Evolutionary conservation across 2,888 invertebrate genomes (phyloP).

Genomic region (Neoascia interrupta): DNA sequence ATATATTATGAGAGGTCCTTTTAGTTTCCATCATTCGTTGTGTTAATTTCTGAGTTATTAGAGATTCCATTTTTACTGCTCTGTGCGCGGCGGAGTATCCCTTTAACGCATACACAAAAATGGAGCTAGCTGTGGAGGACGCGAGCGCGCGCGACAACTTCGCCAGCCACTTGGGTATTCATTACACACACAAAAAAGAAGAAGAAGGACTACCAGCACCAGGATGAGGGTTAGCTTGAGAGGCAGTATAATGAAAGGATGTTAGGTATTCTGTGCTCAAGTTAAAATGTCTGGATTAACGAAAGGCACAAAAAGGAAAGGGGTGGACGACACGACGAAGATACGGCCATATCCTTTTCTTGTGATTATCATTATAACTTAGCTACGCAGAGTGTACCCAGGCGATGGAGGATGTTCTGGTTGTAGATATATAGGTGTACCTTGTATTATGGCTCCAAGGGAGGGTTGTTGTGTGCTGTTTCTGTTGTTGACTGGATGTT

Average conservation of each 20-base stretch:
- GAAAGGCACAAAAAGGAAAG: slow-evolving; percentile 32
- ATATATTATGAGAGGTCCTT: slow-evolving; percentile 17
- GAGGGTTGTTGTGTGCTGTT: slow-evolving; percentile 4
- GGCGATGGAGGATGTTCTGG: slow-evolving; percentile 35
- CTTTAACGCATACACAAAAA: slow-evolving; percentile 27
- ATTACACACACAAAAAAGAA: slow-evolving; percentile 44
- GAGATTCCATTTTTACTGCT: slow-evolving; percentile 57
- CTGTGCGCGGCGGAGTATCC: slow-evolving; percentile 30
- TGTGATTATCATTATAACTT: slow-evolving; percentile 62
- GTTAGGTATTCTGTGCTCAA: slow-evolving; percentile 33
- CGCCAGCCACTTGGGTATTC: slow-evolving; percentile 43
- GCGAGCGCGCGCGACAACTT: slow-evolving; percentile 12
- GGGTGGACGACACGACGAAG: slow-evolving; percentile 47
- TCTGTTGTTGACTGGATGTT: slow-evolving; percentile 36
- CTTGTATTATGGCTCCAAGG: neutral
- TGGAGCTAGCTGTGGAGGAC: slow-evolving; percentile 5
- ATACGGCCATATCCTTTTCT: slow-evolving; percentile 62
- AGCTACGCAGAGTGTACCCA: slow-evolving; percentile 18
- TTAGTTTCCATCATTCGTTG: slow-evolving; percentile 16
- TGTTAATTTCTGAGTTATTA: slow-evolving; percentile 63
- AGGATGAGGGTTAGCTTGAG: no score
- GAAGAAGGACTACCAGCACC: neutral
- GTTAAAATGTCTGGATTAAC: slow-evolving; percentile 59
- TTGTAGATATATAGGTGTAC: slow-evolving; percentile 9
- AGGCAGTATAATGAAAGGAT: neutral